Base-by-base conservation (phyloP, 2,888 invertebrate genomes). In the Lordiphosa fenestrarum region DNA sequence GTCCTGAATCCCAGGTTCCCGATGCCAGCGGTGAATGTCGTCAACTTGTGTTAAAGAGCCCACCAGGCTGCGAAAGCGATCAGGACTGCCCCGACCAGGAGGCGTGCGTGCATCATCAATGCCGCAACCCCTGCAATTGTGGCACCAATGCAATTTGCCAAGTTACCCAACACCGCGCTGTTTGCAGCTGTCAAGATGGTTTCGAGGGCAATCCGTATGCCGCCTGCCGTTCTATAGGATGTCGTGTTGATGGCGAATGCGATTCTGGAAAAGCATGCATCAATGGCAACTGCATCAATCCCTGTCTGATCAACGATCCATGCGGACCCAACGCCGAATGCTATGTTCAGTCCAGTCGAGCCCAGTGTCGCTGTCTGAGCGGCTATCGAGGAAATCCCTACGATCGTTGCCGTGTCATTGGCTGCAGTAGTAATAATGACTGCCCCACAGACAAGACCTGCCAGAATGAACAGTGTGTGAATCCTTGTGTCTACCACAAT, bases 121-220 rank as follows among this genome's bases (percentile, higher is more conserved):
- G 97, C 85, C 92, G 95, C 72, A 94, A 95, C 80, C 96, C 96
- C 10, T 97, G 97, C 88, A 94, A 94, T 84, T 97, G 97, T 86
- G 97, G 97, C 50, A 92, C 92, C 37, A 94, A 96, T 82, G 94
- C 96, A 37, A 92, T 94, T 72, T 97, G 97, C 84, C 92, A 93
- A 67, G 93, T 97, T 5, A 93, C 93, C 64, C 94, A 95, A 77
- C 97, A 97, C 86, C 93, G 96, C 62, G 96, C 96, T 2, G 93
- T 95, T 36, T 97, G 97, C 88, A 94, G 95, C 3, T 97, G 97
- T 87, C 92, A 93, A 75, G 92, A 94, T 78, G 96, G 96, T 33
- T 95, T 92, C 85, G 95, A 95, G 85, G 97, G 97, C 42, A 95
- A 97, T 90, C 96, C 97, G 2, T 94, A 96, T 85, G 92, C 94